These are phyloP conservation scores for Cerastis leucographa DNA, from an alignment of 2,888 invertebrate genomes.

Conservation along the genomic window DNA sequence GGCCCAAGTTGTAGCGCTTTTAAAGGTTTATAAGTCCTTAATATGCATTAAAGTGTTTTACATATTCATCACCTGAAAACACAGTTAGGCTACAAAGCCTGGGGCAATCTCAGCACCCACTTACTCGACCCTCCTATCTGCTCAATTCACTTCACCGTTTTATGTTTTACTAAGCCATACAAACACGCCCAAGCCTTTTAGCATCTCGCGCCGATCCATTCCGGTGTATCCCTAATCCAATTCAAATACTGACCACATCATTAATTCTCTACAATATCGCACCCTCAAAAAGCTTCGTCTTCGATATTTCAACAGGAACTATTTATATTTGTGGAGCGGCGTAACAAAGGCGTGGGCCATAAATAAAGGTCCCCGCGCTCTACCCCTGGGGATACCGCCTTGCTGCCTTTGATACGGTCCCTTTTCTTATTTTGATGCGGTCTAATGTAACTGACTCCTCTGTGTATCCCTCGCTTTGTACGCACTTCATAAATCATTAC, in stretches of 20 bases:
- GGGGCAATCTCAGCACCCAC: slow-evolving; percentile 70
- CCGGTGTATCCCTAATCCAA: slow-evolving; percentile 84
- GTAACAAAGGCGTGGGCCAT: slow-evolving; percentile 87
- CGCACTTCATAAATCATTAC: slow-evolving; percentile 88
- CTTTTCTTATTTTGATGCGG: slow-evolving; percentile 89
- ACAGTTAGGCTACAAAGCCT: slow-evolving; percentile 74
- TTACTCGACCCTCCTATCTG: slow-evolving; percentile 70
- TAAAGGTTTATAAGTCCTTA: slow-evolving; percentile 49
- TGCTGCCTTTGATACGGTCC: slow-evolving; percentile 89
- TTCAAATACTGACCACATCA: slow-evolving; percentile 89
- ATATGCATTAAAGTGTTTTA: slow-evolving; percentile 53
- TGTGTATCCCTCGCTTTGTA: slow-evolving; percentile 83
- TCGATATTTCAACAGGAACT: slow-evolving; percentile 88
- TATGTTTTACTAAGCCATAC: slow-evolving; percentile 86
- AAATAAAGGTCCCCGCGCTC: slow-evolving; percentile 84
- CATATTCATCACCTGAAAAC: slow-evolving; percentile 71
- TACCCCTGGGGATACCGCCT: slow-evolving; percentile 84
- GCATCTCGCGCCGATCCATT: slow-evolving; percentile 79
- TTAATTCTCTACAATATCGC: slow-evolving; percentile 89
- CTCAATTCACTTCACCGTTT: slow-evolving; percentile 82
- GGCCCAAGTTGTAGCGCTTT: slow-evolving; percentile 44
- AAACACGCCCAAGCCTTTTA: slow-evolving; percentile 87
- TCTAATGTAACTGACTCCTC: slow-evolving; percentile 83
- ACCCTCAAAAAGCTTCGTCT: slow-evolving; percentile 86
- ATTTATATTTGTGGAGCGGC: slow-evolving; percentile 88